phyloP scores from a whole-genome alignment of 2,113 vertebrate species.

The Salvelinus sp. region DNA sequence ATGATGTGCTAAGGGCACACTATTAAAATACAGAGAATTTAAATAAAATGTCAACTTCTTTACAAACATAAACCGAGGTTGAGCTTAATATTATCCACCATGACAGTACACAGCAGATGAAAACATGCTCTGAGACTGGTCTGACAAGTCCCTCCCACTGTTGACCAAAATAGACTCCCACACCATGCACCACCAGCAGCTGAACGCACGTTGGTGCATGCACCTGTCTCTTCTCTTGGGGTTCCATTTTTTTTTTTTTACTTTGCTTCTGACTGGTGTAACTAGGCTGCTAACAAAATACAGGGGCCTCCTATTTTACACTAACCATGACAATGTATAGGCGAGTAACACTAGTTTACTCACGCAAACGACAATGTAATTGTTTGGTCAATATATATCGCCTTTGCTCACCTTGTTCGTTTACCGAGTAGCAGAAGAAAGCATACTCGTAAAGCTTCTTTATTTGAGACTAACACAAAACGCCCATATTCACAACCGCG shows the following conservation, averaged over 20 bases:
- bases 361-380: too few species aligned
- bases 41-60: too few species aligned
- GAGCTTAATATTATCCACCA: too few species aligned
- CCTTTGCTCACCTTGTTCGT: too few species aligned
- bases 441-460: too few species aligned
- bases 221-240: constrained; percentile 71
- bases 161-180: constrained; percentile 72
- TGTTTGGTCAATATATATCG: too few species aligned
- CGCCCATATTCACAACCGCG: background rate
- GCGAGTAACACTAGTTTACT: too few species aligned
- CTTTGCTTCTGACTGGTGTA: background rate
- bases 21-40: too few species aligned
- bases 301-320: background rate
- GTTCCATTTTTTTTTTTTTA: constrained; percentile 35
- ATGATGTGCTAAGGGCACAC: too few species aligned
- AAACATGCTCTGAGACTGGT: constrained; percentile 2
- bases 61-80: too few species aligned
- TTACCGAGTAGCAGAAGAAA: too few species aligned
- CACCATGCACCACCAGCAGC: constrained; percentile 51
- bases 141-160: constrained; percentile 56
- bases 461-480: background rate
- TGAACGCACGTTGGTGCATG: constrained; percentile 46
- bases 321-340: background rate
- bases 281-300: background rate
- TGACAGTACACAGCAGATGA: background rate